These are phyloP conservation scores for Drosophila multiciliata DNA, from an alignment of 2,888 invertebrate species.

Conservation along the genomic window DNA sequence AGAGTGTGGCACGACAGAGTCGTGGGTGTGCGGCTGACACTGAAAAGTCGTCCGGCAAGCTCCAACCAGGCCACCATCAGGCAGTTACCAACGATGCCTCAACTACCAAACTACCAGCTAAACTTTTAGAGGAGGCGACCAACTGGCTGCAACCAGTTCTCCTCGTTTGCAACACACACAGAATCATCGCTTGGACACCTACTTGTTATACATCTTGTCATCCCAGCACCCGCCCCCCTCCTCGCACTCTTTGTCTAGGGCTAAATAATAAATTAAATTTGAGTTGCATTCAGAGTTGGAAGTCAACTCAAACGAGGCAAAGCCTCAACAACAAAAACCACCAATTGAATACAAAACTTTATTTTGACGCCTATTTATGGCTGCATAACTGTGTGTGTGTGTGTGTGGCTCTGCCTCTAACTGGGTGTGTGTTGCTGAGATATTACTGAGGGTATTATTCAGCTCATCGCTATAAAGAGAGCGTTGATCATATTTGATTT, in stretches of 20 bases:
- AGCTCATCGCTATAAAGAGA: slow-evolving; percentile 13
- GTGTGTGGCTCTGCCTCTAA: background rate
- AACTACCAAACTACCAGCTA: slow-evolving; percentile 12
- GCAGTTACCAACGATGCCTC: background rate
- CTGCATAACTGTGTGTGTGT: slow-evolving; percentile 23
- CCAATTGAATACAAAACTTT: slow-evolving; percentile 53
- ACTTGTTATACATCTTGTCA: slow-evolving; percentile 36
- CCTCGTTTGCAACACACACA: slow-evolving; percentile 4
- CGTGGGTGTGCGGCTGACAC: slow-evolving; percentile 69
- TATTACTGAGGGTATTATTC: slow-evolving; percentile 7
- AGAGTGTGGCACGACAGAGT: slow-evolving; percentile 11
- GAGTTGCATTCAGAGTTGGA: slow-evolving; percentile 36
- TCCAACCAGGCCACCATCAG: slow-evolving; percentile 8
- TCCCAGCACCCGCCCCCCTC: background rate
- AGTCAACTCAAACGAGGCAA: slow-evolving; percentile 3
- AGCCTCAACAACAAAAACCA: slow-evolving; percentile 13
- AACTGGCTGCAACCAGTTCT: slow-evolving; percentile 39
- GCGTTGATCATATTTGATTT: slow-evolving; percentile 2
- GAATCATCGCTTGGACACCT: slow-evolving; percentile 46
- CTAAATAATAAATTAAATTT: slow-evolving; percentile 39
- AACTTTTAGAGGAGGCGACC: slow-evolving; percentile 2
- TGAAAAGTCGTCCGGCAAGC: slow-evolving; percentile 62
- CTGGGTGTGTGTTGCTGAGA: background rate
- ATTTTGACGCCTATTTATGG: slow-evolving; percentile 58
- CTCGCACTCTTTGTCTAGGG: slow-evolving; percentile 15